phyloP scores from a whole-genome alignment of 2,888 invertebrate species.

The Lasioglossum villosulum region DNA sequence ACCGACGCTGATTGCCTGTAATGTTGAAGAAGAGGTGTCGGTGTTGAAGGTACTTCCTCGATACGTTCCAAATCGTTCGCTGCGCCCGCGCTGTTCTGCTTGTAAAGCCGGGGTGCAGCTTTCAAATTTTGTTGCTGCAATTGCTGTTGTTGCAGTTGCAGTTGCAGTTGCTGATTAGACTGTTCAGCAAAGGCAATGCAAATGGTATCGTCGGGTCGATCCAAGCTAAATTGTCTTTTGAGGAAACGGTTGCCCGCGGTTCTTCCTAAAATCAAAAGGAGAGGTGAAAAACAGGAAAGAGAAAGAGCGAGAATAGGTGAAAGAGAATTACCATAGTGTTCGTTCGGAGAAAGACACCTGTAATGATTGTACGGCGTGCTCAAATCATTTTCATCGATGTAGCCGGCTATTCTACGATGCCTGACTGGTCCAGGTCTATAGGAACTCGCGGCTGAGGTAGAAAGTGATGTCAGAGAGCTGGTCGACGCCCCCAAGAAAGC shows the following conservation, averaged over 20 bases:
- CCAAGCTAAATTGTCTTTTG: conserved; percentile 89
- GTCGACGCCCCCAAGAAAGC: conserved; percentile 86
- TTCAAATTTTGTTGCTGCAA: conserved; percentile 51
- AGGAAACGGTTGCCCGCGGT: conserved; percentile 85
- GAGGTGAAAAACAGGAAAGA: background rate
- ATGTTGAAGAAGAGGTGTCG: conserved; percentile 74
- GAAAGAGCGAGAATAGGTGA: rapidly evolving
- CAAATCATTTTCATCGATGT: conserved; percentile 87
- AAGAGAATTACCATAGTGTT: conserved; percentile 81
- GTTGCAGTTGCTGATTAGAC: conserved; percentile 31
- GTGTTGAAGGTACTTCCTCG: conserved; percentile 87
- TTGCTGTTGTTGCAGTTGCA: conserved; percentile 20
- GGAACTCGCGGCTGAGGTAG: conserved; percentile 70
- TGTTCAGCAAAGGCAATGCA: conserved; percentile 47
- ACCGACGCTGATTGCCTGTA: conserved; percentile 82
- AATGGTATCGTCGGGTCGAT: conserved; percentile 87
- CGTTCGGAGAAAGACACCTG: conserved; percentile 89
- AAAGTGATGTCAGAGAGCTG: conserved; percentile 83
- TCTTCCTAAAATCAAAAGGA: conserved; percentile 47
- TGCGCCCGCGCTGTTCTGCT: conserved; percentile 89
- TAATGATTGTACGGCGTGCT: conserved; percentile 92
- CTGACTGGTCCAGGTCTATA: conserved; percentile 77
- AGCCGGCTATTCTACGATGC: conserved; percentile 78
- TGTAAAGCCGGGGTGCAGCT: conserved; percentile 85
- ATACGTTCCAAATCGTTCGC: conserved; percentile 89